Percentiles rank a stretch among this genome's conserved stretches.
Evolutionary conservation across 2,113 vertebrate genomes (phyloP).

Genomic region (Sprattus sprattus): DNA sequence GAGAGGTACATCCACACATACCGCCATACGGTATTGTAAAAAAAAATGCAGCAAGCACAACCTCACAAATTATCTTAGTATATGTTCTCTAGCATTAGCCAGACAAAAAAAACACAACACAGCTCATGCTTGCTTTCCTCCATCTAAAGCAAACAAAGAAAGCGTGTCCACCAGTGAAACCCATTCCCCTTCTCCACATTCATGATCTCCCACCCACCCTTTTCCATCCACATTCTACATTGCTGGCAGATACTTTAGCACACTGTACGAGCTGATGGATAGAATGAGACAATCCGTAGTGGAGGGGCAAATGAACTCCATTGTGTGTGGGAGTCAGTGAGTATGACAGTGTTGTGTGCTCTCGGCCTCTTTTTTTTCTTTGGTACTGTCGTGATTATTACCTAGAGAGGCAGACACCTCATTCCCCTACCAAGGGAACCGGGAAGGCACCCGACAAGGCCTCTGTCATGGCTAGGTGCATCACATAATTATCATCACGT

Average conservation of each 20-base stretch:
- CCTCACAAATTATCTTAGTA: neutral
- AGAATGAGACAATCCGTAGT: slow-evolving; percentile 34
- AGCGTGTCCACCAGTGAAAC: neutral
- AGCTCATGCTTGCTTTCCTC: neutral
- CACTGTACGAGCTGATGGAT: slow-evolving; percentile 27
- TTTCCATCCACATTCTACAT: neutral
- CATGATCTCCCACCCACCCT: neutral
- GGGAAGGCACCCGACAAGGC: neutral
- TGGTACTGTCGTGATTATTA: neutral
- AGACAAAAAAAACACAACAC: slow-evolving; percentile 5
- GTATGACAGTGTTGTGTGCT: slow-evolving; percentile 23
- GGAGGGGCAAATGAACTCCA: slow-evolving; percentile 36
- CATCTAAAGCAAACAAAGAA: neutral
- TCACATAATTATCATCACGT: slow-evolving; percentile 29
- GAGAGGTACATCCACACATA: neutral
- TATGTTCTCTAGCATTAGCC: neutral
- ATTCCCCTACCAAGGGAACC: slow-evolving; percentile 2
- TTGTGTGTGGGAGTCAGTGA: slow-evolving; percentile 19
- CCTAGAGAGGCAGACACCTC: slow-evolving; percentile 14
- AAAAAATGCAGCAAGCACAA: neutral
- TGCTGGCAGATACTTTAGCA: neutral
- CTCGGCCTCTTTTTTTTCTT: neutral
- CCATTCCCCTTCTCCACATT: neutral
- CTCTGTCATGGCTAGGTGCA: slow-evolving; percentile 22
- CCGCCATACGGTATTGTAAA: neutral